These are phyloP conservation scores for Desmodus rotundus DNA, from an alignment of 2,113 vertebrate species.

Conservation along the genomic window DNA sequence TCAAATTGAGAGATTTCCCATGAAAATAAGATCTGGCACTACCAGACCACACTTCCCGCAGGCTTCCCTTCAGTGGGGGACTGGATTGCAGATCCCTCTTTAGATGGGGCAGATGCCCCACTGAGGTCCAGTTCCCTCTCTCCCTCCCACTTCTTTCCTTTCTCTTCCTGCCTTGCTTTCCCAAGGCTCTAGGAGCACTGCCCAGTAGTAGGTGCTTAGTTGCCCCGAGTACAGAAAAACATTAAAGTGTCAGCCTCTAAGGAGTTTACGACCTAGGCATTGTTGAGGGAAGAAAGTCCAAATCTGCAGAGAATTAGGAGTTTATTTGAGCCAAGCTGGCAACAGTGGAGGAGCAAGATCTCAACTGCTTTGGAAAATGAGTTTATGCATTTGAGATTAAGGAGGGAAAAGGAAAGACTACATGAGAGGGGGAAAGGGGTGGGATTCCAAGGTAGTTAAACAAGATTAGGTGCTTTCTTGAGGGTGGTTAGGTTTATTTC, in stretches of 20 bases:
- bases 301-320: not conserved
- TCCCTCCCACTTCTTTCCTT: not conserved
- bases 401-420: not conserved
- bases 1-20: not conserved
- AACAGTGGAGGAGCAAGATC: not conserved
- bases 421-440: not conserved
- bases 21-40: not conserved
- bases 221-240: not conserved
- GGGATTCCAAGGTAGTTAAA: not conserved
- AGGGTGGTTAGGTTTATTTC: not conserved
- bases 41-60: not conserved
- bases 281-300: not conserved
- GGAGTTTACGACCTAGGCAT: not conserved
- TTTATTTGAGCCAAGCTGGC: not conserved
- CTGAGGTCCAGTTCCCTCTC: not conserved
- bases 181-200: not conserved
- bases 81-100: not conserved
- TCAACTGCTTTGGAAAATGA: not conserved
- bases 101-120: not conserved
- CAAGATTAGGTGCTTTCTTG: not conserved
- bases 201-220: not conserved
- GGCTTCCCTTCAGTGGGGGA: not conserved
- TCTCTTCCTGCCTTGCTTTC: not conserved
- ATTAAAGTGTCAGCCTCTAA: not conserved
- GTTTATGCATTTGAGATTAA: not conserved